A percentile compares a stretch with the other conserved stretches of the same genome.
phyloP scores from a whole-genome alignment of 2,797 vertebrate genomes.

The Pteropus rufus region DNA sequence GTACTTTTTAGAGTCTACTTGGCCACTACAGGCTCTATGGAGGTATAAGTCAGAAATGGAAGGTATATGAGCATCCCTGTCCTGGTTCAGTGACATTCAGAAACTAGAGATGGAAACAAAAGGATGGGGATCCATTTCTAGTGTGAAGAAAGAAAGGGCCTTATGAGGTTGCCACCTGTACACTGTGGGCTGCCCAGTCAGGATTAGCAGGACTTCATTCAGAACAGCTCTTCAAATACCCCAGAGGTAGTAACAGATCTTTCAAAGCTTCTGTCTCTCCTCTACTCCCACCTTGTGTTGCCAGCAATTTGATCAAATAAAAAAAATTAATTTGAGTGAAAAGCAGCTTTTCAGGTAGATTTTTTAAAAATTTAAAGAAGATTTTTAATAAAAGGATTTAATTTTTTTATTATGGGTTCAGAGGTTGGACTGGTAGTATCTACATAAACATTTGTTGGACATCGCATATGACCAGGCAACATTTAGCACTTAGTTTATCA shows the following conservation, averaged over 20 bases:
- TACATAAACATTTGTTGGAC: neutral
- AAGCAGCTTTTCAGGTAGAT: neutral
- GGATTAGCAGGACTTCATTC: neutral
- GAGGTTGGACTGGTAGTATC: neutral
- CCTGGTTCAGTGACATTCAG: neutral
- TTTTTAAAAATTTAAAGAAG: neutral
- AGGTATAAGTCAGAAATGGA: neutral
- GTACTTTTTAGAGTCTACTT: neutral
- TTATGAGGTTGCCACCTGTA: neutral
- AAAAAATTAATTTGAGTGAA: neutral
- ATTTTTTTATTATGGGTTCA: neutral
- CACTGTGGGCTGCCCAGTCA: neutral
- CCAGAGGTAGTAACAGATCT: neutral
- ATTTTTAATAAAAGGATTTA: conserved; percentile 29
- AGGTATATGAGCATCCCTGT: neutral
- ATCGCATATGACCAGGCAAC: conserved; percentile 8
- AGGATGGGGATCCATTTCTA: neutral
- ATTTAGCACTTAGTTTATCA: conserved; percentile 21
- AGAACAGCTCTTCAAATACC: neutral
- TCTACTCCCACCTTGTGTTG: neutral
- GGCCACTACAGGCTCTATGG: neutral
- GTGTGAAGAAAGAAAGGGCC: neutral
- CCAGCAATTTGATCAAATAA: neutral
- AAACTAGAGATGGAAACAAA: neutral
- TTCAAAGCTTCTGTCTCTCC: neutral